Conservation (phyloP, 2,888 invertebrate species). For the Smittia sp. region DNA sequence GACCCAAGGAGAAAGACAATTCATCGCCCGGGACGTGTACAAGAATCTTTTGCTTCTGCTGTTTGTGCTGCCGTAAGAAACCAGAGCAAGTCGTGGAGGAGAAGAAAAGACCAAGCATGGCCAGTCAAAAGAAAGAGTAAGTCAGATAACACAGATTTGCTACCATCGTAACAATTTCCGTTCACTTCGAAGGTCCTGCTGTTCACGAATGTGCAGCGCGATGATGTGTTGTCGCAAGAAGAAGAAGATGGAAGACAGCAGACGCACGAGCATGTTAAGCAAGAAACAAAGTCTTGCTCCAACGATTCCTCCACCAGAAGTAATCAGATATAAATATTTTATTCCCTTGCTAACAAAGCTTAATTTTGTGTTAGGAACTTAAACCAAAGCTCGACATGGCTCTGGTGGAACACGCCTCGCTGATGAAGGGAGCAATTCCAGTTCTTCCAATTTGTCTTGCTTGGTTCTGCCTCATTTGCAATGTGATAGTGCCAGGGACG, state of each 20-base stretch:
- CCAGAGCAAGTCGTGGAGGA: neutral
- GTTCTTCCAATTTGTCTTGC: slow-evolving; percentile 83
- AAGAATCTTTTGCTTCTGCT: slow-evolving; percentile 48
- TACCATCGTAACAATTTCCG: no score
- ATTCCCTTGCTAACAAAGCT: no score
- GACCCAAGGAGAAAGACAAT: slow-evolving; percentile 11
- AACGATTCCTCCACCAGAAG: slow-evolving; percentile 64
- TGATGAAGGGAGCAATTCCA: slow-evolving; percentile 90
- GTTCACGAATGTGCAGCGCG: slow-evolving; percentile 49
- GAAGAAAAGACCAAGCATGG: slow-evolving; percentile 50
- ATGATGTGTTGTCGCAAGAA: slow-evolving; percentile 53
- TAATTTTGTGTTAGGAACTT: slow-evolving; percentile 59
- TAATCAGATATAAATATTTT: no score
- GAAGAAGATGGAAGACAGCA: slow-evolving; percentile 56
- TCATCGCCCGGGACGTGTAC: slow-evolving; percentile 24
- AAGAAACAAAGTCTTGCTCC: slow-evolving; percentile 66
- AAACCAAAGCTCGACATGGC: slow-evolving; percentile 73
- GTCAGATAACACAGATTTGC: no score
- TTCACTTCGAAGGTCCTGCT: no score
- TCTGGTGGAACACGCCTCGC: slow-evolving; percentile 76
- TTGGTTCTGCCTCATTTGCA: slow-evolving; percentile 81
- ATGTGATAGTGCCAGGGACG: slow-evolving; percentile 73
- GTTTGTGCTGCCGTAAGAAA: slow-evolving; percentile 49
- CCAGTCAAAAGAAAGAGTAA: slow-evolving; percentile 50
- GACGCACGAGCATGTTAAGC: slow-evolving; percentile 63